Percentiles rank a stretch among this genome's conserved stretches.
These are phyloP conservation scores for Lithophane ornitopus DNA, from an alignment of 2,888 invertebrate species.

Conservation along the genomic window DNA sequence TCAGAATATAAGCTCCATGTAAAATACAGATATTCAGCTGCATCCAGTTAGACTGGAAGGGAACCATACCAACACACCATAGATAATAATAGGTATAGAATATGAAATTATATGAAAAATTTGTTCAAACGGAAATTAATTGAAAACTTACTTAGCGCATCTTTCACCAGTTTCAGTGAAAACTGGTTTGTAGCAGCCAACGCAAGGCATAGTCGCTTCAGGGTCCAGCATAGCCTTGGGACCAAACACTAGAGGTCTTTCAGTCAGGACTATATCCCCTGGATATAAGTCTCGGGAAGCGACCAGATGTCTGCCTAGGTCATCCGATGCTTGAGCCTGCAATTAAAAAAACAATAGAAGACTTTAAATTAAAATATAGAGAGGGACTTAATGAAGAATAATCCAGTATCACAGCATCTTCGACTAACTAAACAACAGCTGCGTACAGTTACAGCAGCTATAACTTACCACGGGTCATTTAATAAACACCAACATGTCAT, in stretches of 20 bases:
- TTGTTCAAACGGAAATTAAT: too few relatives aligned
- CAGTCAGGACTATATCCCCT: slow-evolving; percentile 92
- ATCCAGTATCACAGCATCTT: background rate
- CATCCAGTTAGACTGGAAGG: too few relatives aligned
- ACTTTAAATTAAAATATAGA: background rate
- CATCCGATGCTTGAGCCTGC: slow-evolving; percentile 88
- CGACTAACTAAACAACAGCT: too few relatives aligned
- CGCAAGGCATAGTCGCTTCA: slow-evolving; percentile 92
- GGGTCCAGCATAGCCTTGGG: slow-evolving; percentile 92
- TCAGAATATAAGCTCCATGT: too few relatives aligned
- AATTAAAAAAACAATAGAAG: slow-evolving; percentile 47
- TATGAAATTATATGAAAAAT: too few relatives aligned
- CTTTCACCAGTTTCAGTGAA: slow-evolving; percentile 87
- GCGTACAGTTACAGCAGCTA: too few relatives aligned
- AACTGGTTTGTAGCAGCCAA: slow-evolving; percentile 93
- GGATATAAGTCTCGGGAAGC: slow-evolving; percentile 91
- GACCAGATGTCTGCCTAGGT: slow-evolving; percentile 92
- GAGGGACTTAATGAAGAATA: background rate
- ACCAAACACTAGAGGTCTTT: slow-evolving; percentile 92
- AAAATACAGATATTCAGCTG: too few relatives aligned
- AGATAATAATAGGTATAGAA: too few relatives aligned
- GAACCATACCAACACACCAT: too few relatives aligned
- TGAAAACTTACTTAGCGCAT: slow-evolving; percentile 89
- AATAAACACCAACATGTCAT: too few relatives aligned
- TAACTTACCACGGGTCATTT: too few relatives aligned